Evolutionary conservation across 2,888 invertebrate genomes (phyloP).

Genomic region (Stenichneumon culpator): DNA sequence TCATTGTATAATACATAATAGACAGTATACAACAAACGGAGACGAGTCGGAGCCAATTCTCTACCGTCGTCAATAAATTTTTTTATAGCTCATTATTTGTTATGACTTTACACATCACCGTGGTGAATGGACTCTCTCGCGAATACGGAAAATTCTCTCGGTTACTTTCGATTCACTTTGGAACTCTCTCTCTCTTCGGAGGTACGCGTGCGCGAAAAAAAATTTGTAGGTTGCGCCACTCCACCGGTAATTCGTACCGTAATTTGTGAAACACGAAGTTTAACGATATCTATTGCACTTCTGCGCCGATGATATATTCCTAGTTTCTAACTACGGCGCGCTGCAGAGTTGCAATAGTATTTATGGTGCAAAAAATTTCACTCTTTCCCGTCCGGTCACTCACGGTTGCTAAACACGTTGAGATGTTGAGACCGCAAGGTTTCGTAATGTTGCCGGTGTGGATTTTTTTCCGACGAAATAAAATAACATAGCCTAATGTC

Average conservation of each 20-base stretch:
- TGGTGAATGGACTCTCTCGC: not conserved
- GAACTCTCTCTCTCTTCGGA: not conserved
- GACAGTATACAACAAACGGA: not conserved
- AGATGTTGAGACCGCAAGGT: conserved; percentile 2
- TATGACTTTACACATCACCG: not conserved
- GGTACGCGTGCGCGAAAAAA: not conserved
- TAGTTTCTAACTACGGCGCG: not conserved
- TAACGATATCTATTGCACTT: conserved; percentile 13
- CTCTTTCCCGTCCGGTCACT: conserved; percentile 8
- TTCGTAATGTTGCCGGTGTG: not conserved
- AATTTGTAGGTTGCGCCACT: not conserved
- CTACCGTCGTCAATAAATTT: conserved; percentile 17
- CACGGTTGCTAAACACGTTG: not conserved
- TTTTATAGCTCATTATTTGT: not conserved
- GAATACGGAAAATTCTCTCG: not conserved
- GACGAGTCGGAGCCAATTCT: not conserved
- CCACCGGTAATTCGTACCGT: not conserved
- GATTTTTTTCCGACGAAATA: not conserved
- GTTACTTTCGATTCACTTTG: not conserved
- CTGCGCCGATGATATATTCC: conserved; percentile 1
- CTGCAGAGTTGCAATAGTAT: not conserved
- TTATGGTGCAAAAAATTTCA: not conserved
- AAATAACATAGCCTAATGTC: not conserved
- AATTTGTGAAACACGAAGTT: conserved; percentile 2
- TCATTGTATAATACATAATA: conserved; percentile 4